Conservation (phyloP, 2,113 vertebrate genomes). For the Pterocles gutturalis region DNA sequence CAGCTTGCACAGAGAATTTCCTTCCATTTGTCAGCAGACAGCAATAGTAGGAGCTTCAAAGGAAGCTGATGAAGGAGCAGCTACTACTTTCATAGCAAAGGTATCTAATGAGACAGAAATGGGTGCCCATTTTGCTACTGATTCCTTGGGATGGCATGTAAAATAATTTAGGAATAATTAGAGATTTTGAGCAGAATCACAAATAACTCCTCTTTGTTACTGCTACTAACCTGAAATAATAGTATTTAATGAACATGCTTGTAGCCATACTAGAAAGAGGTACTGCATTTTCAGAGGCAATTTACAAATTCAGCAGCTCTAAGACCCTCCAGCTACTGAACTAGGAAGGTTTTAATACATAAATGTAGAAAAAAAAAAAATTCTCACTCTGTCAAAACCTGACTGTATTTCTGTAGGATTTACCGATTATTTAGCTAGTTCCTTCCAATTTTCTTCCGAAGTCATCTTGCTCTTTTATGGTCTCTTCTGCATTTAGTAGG, state of each 20-base stretch:
- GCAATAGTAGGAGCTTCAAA: neutral
- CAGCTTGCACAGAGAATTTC: neutral
- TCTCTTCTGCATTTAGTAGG: neutral
- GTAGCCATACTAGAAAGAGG: neutral
- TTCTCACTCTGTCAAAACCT: neutral
- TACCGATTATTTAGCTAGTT: neutral
- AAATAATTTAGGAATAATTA: neutral
- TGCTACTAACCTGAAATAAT: neutral
- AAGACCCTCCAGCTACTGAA: neutral
- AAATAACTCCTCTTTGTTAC: neutral
- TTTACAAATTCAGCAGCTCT: neutral
- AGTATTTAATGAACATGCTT: neutral
- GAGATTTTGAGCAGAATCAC: neutral
- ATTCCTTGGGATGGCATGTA: neutral
- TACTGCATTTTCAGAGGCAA: neutral
- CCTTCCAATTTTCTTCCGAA: neutral
- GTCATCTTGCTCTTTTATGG: neutral
- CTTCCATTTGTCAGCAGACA: constrained; percentile 21
- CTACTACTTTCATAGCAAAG: neutral
- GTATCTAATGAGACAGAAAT: neutral
- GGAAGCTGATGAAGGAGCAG: neutral
- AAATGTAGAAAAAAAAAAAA: neutral
- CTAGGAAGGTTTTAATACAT: neutral
- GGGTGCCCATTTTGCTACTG: neutral
- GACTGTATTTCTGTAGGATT: neutral